phyloP scores from a whole-genome alignment of 2,888 invertebrate genomes.

The Hartigia nigra region DNA sequence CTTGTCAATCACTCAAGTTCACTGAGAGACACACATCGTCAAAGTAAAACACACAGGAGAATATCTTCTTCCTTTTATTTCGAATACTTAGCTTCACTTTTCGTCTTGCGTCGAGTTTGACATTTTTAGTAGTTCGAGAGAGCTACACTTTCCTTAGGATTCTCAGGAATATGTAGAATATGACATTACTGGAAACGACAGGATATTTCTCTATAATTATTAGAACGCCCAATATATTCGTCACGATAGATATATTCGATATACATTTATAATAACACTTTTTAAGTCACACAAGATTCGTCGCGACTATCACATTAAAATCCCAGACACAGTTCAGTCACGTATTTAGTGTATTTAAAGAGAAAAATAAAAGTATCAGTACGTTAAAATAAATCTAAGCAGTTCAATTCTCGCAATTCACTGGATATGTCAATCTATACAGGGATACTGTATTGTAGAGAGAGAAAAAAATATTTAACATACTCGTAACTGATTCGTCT shows the following conservation, averaged over 20 bases:
- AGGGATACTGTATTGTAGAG: background rate
- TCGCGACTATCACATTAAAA: background rate
- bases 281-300: background rate
- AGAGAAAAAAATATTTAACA: background rate
- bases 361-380: background rate
- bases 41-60: background rate
- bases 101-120: no score
- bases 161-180: no score
- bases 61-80: background rate
- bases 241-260: background rate
- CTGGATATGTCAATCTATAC: background rate
- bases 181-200: background rate
- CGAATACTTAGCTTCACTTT: background rate
- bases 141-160: no score
- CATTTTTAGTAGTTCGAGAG: no score
- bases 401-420: background rate
- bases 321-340: background rate
- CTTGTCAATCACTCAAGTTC: background rate
- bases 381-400: background rate
- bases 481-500: background rate
- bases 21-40: background rate
- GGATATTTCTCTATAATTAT: background rate
- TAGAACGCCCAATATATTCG: background rate
- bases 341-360: background rate
- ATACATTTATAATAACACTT: background rate